Percentiles rank a stretch among this genome's conserved stretches.
phyloP scores from a whole-genome alignment of 2,797 vertebrate genomes.

The Perodicticus potto region DNA sequence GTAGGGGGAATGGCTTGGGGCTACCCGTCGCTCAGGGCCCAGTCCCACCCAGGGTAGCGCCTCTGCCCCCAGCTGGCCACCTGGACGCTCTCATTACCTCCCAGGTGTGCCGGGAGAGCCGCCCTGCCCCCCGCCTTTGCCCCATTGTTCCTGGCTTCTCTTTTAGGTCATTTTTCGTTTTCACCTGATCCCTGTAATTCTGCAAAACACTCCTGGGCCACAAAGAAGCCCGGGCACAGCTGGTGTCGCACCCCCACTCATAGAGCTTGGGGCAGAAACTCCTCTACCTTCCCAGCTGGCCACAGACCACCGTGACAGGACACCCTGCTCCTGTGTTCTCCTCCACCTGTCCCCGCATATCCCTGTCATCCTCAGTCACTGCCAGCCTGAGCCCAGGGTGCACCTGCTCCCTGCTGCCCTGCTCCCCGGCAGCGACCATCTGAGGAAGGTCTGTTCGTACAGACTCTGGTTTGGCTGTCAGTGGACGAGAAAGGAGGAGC shows the following conservation, averaged over 20 bases:
- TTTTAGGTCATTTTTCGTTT: slow-evolving; percentile 45
- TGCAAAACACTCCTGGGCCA: background rate
- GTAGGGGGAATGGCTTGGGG: background rate
- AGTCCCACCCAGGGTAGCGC: rapidly evolving
- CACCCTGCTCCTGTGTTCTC: rapidly evolving
- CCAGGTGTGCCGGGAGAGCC: background rate
- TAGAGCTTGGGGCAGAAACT: rapidly evolving
- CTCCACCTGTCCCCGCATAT: rapidly evolving
- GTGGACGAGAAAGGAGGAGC: rapidly evolving
- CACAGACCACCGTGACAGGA: background rate
- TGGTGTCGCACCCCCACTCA: rapidly evolving
- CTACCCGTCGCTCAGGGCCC: rapidly evolving
- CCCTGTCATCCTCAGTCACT: rapidly evolving
- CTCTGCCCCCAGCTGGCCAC: slow-evolving; percentile 43
- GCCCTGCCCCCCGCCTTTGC: background rate
- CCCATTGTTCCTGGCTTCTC: background rate
- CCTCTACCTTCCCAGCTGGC: background rate
- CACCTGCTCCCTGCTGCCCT: background rate
- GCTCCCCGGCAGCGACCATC: rapidly evolving
- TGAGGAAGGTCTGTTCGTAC: rapidly evolving
- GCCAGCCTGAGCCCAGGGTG: rapidly evolving
- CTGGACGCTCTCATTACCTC: background rate
- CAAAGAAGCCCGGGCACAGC: background rate
- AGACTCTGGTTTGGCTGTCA: rapidly evolving
- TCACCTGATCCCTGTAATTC: slow-evolving; percentile 69